Evolutionary conservation across 2,888 invertebrate species (phyloP).

Genomic region (Drosophila macrospina): DNA sequence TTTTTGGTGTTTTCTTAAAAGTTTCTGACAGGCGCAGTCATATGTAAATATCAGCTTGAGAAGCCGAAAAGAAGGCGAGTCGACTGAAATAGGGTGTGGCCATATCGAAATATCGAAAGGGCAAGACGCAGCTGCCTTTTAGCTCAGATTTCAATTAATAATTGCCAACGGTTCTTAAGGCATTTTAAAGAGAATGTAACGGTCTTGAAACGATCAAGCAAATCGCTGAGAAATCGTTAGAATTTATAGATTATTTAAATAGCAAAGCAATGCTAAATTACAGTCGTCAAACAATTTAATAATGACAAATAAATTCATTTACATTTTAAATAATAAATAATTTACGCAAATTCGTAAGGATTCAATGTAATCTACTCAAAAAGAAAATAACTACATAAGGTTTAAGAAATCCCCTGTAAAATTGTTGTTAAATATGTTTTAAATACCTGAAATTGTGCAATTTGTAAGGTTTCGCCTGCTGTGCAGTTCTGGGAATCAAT

Average conservation of each 20-base stretch:
- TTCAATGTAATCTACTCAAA: too few species aligned
- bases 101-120: slow-evolving; percentile 25
- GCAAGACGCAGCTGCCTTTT: slow-evolving; percentile 57
- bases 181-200: slow-evolving; percentile 15
- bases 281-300: neutral
- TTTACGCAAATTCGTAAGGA: too few species aligned
- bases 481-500: slow-evolving; percentile 42
- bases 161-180: slow-evolving; percentile 13
- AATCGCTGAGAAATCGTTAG: too few species aligned
- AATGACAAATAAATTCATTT: neutral
- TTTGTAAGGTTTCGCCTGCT: slow-evolving; percentile 26
- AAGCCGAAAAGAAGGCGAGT: slow-evolving; percentile 18
- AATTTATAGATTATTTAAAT: neutral
- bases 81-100: slow-evolving; percentile 62
- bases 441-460: slow-evolving; percentile 16
- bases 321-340: too few species aligned
- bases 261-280: neutral
- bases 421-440: neutral
- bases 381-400: neutral
- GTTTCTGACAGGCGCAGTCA: slow-evolving; percentile 75
- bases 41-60: slow-evolving; percentile 59
- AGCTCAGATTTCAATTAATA: slow-evolving; percentile 68
- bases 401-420: neutral
- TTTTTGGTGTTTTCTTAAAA: slow-evolving; percentile 54
- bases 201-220: slow-evolving; percentile 11